Percentiles rank a stretch among this genome's conserved stretches.
Evolutionary conservation across 2,113 vertebrate genomes (phyloP).

Genomic region (Trichechus manatus): DNA sequence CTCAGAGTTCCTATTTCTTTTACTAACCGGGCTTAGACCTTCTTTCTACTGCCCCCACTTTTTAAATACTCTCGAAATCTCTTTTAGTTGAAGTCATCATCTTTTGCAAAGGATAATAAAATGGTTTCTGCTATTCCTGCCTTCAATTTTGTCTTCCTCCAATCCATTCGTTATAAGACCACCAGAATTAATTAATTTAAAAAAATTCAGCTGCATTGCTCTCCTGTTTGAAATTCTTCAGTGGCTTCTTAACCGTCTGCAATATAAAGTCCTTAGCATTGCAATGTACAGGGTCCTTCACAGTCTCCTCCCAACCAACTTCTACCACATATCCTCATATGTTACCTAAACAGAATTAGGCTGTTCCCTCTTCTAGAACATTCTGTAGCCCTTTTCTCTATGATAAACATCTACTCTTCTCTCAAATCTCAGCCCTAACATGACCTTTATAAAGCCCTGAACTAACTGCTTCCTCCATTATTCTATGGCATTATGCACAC

Average conservation of each 20-base stretch:
- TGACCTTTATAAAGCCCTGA: background rate
- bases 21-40: background rate
- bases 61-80: background rate
- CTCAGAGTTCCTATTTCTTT: background rate
- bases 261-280: background rate
- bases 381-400: background rate
- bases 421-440: background rate
- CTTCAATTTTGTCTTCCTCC: background rate
- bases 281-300: background rate
- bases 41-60: background rate
- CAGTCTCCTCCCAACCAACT: background rate
- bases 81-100: background rate
- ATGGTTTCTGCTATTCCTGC: background rate
- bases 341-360: background rate
- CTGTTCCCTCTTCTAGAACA: background rate
- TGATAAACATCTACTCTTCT: background rate
- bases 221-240: conserved; percentile 29
- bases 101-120: background rate
- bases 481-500: background rate
- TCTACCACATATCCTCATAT: background rate
- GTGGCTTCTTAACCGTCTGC: background rate
- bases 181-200: background rate
- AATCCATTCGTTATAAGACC: background rate
- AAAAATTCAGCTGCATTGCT: background rate
- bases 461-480: background rate